Conservation (phyloP, 2,888 invertebrate genomes). For the Volucella inflata region DNA sequence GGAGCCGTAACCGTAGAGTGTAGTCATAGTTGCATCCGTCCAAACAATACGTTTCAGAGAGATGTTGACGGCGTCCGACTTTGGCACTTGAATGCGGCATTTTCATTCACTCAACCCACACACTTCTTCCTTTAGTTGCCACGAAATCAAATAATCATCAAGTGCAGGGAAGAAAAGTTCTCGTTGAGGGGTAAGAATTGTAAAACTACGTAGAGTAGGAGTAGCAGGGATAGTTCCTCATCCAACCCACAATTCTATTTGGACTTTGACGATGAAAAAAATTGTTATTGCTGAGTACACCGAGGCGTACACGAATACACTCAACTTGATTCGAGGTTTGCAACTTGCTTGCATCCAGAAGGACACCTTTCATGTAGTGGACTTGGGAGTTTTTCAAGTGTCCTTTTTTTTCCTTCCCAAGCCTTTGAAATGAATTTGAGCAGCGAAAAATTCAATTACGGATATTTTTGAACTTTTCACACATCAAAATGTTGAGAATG, state of each 20-base stretch:
- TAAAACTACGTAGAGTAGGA: conserved; percentile 11
- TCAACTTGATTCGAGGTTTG: neutral
- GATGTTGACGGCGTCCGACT: conserved; percentile 62
- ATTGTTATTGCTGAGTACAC: conserved; percentile 41
- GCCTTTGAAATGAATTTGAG: conserved; percentile 28
- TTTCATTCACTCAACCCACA: neutral
- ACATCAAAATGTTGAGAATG: conserved; percentile 18
- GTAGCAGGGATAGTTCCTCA: neutral
- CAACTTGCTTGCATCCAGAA: conserved; percentile 4
- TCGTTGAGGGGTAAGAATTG: neutral
- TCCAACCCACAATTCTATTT: conserved; percentile 7
- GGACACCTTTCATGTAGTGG: conserved; percentile 26
- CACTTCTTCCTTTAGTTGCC: neutral
- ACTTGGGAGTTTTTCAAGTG: neutral
- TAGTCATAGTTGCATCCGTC: too few relatives aligned
- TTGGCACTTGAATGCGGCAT: conserved; percentile 33
- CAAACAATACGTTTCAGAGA: conserved; percentile 25
- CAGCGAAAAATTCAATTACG: conserved; percentile 60
- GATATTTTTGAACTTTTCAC: conserved; percentile 40
- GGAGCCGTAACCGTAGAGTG: too few relatives aligned
- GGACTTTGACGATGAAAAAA: conserved; percentile 37
- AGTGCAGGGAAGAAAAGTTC: conserved; percentile 15
- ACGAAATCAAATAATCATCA: conserved; percentile 53
- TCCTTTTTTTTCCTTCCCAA: conserved; percentile 1
- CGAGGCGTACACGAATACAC: neutral